These are phyloP conservation scores for Galbula dea DNA, from an alignment of 2,113 vertebrate species.

Conservation along the genomic window DNA sequence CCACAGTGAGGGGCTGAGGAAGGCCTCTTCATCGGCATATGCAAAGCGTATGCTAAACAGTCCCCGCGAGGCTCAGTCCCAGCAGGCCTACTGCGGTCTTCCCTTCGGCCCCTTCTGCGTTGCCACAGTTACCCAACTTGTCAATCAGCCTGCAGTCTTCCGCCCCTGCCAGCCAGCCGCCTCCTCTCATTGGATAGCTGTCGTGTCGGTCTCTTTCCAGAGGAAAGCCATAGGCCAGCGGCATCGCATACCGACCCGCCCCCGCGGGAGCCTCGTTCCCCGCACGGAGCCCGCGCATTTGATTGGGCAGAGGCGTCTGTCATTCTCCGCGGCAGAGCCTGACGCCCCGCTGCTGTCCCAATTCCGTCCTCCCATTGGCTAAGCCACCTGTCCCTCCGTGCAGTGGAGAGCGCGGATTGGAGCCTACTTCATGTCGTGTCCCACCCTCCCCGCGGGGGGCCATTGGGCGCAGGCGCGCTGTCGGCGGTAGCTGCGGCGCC, in stretches of 20 bases:
- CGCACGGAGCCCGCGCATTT: accelerated
- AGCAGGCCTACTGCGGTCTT: not conserved
- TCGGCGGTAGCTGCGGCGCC: not conserved
- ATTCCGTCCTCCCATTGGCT: not conserved
- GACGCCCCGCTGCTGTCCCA: accelerated
- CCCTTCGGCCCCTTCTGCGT: not conserved
- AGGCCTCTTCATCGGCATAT: not conserved
- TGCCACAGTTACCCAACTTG: not conserved
- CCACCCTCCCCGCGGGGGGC: not conserved
- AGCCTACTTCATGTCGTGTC: accelerated
- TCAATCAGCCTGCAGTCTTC: not conserved
- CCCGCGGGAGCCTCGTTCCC: not conserved
- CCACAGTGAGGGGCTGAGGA: not conserved
- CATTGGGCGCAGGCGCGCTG: constrained; percentile 9
- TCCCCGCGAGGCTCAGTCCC: not conserved
- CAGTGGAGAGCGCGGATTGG: not conserved
- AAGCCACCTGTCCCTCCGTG: not conserved
- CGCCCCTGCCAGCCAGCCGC: accelerated
- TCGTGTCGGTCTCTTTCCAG: accelerated
- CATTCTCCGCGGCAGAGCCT: not conserved
- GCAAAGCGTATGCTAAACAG: not conserved
- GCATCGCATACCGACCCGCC: not conserved
- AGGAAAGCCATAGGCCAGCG: not conserved
- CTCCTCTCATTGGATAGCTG: accelerated
- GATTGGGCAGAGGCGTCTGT: not conserved